Base-by-base conservation (phyloP, 2,113 vertebrate genomes). In the Megalops atlanticus region DNA sequence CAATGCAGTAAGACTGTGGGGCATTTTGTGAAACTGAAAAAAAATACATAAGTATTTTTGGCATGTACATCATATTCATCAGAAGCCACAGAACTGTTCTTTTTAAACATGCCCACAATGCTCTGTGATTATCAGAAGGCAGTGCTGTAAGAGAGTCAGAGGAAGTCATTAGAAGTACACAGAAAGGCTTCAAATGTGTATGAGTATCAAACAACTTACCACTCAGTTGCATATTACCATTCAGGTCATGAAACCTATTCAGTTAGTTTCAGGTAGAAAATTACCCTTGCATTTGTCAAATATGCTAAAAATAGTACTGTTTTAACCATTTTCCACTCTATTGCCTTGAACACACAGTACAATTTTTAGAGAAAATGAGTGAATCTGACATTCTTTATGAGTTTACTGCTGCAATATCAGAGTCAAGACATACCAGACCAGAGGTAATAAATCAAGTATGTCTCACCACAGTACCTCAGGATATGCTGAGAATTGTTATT, bases 1-100 rank as follows among this genome's bases (percentile, higher is more conserved):
- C 64, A 79, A 27, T n/a, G n/a, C n/a, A n/a, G n/a, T n/a, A n/a
- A 71, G 68, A 64, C 24, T 64, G 18, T 70, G 40, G 33, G 76
- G 76, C 31, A 77, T 58, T 24, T 58, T 21, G 45, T 39, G 64
- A 71, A 64, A 70, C 45, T 70, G 39, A n/a, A 70, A 68, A 64
- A 58, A 24, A 79, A 70, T 10, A 79, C 27, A 36, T 38, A 72
- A 14, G 45, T 24, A 58, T n/a, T 33, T 24, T 54, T 38, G 15
- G 4, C 21, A 39, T 45, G 68, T 49, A 72, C 39, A 52, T 38
- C 43, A 52, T 33, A 80, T 72, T 38, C 31, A 52, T 39, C 16
- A 38, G 43, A 71, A 16, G 31, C 27, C 40, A 71, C 39, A 79
- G 21, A 47, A 14, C 39, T 78, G 52, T 27, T 41, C 27, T 78